These are phyloP conservation scores for Trematomus loennbergii DNA, from an alignment of 2,113 vertebrate genomes.

Conservation along the genomic window DNA sequence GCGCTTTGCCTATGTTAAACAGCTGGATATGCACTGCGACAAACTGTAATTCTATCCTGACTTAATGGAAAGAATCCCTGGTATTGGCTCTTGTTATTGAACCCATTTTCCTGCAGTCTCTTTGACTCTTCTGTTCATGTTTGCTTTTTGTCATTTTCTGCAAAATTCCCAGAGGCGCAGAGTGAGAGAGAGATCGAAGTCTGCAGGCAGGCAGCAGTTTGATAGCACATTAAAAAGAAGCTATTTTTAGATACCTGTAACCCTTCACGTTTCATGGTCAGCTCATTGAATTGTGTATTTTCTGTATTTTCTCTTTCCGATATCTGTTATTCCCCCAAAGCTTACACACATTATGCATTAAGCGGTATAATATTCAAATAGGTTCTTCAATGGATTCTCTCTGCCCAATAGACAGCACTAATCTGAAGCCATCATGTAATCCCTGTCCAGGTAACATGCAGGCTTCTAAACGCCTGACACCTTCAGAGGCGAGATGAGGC, in stretches of 20 bases:
- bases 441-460: slow-evolving; percentile 76
- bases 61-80: slow-evolving; percentile 42
- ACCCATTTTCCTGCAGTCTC: slow-evolving; percentile 38
- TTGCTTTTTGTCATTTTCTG: slow-evolving; percentile 48
- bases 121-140: slow-evolving; percentile 34
- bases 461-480: slow-evolving; percentile 70
- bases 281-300: slow-evolving; percentile 23
- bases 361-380: slow-evolving; percentile 29
- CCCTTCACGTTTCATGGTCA: slow-evolving; percentile 40
- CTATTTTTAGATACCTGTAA: slow-evolving; percentile 64
- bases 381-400: slow-evolving; percentile 28
- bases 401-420: slow-evolving; percentile 27
- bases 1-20: slow-evolving; percentile 54
- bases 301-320: not conserved
- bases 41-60: slow-evolving; percentile 48
- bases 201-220: slow-evolving; percentile 47
- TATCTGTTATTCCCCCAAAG: slow-evolving; percentile 5
- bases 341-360: slow-evolving; percentile 7
- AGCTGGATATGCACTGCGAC: slow-evolving; percentile 65
- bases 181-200: slow-evolving; percentile 48
- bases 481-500: slow-evolving; percentile 75
- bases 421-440: slow-evolving; percentile 53
- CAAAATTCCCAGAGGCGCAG: slow-evolving; percentile 38
- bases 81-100: slow-evolving; percentile 29
- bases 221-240: slow-evolving; percentile 48